Conservation (phyloP, 1,140 invertebrate genomes). For the Camponotus floridanus region DNA sequence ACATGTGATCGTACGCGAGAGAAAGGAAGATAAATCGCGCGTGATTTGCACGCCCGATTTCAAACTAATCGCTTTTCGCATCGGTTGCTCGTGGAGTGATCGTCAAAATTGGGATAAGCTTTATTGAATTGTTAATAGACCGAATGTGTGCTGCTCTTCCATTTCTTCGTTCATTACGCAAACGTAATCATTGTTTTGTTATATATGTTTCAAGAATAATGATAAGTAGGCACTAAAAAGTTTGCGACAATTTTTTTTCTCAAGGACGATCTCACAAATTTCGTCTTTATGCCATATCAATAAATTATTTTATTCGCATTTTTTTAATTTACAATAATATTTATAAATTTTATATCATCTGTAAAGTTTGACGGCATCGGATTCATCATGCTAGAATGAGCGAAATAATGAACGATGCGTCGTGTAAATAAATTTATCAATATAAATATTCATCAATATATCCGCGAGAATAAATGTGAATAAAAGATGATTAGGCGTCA, state of each 20-base stretch:
- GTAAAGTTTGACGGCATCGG: background rate
- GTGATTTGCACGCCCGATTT: constrained; percentile 27
- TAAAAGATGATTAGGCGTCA: background rate
- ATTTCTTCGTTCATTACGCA: background rate
- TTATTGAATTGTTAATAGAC: background rate
- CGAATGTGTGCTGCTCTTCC: background rate
- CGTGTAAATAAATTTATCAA: background rate
- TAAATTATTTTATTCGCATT: background rate
- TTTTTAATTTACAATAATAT: background rate
- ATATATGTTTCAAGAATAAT: background rate
- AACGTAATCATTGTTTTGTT: background rate
- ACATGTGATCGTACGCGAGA: constrained; percentile 48
- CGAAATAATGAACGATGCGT: background rate
- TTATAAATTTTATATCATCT: background rate
- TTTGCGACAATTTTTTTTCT: background rate
- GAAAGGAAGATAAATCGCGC: constrained; percentile 28
- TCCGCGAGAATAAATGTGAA: background rate
- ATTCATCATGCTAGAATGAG: constrained; percentile 13
- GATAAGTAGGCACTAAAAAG: background rate
- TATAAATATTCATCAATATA: background rate
- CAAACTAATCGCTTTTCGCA: constrained; percentile 5
- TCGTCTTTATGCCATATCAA: background rate
- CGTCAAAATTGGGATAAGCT: background rate
- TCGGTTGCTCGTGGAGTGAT: constrained; percentile 33
- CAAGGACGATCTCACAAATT: too few species aligned